phyloP scores from a whole-genome alignment of 1,140 invertebrate species.

The Hirudo medicinalis region DNA sequence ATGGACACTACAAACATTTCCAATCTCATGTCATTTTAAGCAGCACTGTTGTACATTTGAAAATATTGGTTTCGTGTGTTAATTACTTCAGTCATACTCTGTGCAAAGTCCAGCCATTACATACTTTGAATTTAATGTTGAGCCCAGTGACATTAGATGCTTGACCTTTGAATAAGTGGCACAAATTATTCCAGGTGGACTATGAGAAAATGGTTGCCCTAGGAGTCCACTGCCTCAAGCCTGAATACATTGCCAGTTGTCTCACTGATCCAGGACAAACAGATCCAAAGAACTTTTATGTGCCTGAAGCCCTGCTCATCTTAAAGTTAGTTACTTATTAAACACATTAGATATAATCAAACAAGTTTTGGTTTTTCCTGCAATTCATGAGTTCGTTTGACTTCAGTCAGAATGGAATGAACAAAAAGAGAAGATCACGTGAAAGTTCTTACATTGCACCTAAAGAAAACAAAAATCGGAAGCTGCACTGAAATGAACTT shows the following conservation, averaged over 20 bases:
- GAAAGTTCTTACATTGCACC: no score
- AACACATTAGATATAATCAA: not conserved
- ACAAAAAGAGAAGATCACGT: no score
- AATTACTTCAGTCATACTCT: no score
- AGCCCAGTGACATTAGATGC: not conserved
- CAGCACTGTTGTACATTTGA: no score
- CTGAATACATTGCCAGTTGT: conserved; percentile 48
- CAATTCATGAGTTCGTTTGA: no score
- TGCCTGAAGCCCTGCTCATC: conserved; percentile 27
- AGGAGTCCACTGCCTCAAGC: conserved; percentile 44
- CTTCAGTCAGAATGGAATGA: no score
- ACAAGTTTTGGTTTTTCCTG: no score
- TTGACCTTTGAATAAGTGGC: not conserved
- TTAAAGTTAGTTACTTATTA: conserved; percentile 8
- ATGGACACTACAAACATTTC: no score
- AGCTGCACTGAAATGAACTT: no score
- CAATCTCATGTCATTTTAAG: no score
- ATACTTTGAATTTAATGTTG: not conserved
- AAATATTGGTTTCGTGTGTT: not conserved
- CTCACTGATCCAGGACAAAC: conserved; percentile 39
- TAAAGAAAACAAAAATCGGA: no score
- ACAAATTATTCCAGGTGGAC: conserved; percentile 37
- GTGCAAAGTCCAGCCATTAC: conserved; percentile 27
- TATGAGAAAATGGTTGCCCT: conserved; percentile 39
- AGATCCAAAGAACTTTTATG: conserved; percentile 37